phyloP scores from a whole-genome alignment of 2,888 invertebrate species.

The Eupsilia transversa region DNA sequence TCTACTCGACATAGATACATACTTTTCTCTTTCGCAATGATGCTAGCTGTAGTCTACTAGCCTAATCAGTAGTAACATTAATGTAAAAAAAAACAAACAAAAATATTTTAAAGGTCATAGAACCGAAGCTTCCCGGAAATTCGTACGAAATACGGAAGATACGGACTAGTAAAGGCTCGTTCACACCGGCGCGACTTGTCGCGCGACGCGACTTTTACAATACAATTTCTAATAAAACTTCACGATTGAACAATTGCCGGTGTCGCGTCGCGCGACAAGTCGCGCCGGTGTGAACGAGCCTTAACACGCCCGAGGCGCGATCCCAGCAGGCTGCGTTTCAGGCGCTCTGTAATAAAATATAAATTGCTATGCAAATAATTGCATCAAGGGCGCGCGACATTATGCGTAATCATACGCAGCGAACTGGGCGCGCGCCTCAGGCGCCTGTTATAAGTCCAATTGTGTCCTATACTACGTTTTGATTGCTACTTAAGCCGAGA shows the following conservation, averaged over 20 bases:
- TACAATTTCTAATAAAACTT: too few relatives aligned
- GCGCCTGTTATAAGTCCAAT: neutral
- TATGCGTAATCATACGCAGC: neutral
- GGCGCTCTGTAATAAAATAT: neutral
- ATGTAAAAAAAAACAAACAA: neutral
- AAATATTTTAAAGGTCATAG: neutral
- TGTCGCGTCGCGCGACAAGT: too few relatives aligned
- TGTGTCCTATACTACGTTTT: constrained; percentile 25
- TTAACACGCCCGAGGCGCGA: neutral
- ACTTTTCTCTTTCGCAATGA: constrained; percentile 12
- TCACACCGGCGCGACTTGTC: too few relatives aligned
- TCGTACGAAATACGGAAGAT: neutral
- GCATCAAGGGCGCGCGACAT: neutral
- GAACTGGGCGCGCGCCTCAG: neutral
- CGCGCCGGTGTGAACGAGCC: too few relatives aligned
- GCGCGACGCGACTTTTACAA: too few relatives aligned
- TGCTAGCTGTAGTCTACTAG: neutral
- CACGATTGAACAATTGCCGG: too few relatives aligned
- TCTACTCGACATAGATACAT: neutral
- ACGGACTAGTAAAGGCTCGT: neutral
- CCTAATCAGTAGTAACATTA: neutral
- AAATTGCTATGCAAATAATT: neutral
- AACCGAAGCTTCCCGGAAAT: neutral
- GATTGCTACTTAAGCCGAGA: constrained; percentile 62
- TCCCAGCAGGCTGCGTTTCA: too few relatives aligned